Percentiles rank a stretch among this genome's conserved stretches.
phyloP scores from a whole-genome alignment of 2,797 vertebrate species.

The Xenopus petersii region DNA sequence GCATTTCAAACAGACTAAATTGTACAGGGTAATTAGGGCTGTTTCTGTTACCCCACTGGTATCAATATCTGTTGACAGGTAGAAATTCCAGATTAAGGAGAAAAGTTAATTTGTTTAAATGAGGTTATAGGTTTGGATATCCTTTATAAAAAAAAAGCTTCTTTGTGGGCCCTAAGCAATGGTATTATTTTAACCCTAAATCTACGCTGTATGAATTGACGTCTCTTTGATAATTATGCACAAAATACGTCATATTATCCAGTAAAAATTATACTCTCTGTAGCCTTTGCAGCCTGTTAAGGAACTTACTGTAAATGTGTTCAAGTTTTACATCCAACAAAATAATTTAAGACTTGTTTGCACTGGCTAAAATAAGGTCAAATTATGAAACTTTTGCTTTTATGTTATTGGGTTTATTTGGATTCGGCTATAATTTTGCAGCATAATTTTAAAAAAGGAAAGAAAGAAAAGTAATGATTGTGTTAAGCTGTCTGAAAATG shows the following conservation, averaged over 20 bases:
- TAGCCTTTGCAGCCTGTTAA: constrained; percentile 7
- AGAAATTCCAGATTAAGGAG: constrained; percentile 67
- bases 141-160: constrained; percentile 52
- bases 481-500: too few species aligned
- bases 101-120: constrained; percentile 65
- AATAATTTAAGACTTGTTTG: too few species aligned
- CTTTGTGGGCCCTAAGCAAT: constrained; percentile 52
- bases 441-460: too few species aligned
- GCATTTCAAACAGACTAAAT: constrained; percentile 66
- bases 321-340: too few species aligned
- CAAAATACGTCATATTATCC: constrained; percentile 16
- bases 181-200: constrained; percentile 59
- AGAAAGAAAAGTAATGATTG: too few species aligned
- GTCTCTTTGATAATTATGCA: constrained; percentile 35
- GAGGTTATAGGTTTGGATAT: constrained; percentile 51
- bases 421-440: too few species aligned
- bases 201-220: constrained; percentile 26
- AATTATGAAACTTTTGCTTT: too few species aligned
- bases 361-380: too few species aligned
- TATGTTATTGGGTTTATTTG: too few species aligned
- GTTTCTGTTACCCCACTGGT: constrained; percentile 63
- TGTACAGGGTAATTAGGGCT: constrained; percentile 67
- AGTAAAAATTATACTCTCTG: constrained; percentile 33
- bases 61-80: constrained; percentile 64
- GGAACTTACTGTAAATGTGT: constrained; percentile 13